phyloP scores from a whole-genome alignment of 1,140 invertebrate genomes.

The Drosophila carrolli region DNA sequence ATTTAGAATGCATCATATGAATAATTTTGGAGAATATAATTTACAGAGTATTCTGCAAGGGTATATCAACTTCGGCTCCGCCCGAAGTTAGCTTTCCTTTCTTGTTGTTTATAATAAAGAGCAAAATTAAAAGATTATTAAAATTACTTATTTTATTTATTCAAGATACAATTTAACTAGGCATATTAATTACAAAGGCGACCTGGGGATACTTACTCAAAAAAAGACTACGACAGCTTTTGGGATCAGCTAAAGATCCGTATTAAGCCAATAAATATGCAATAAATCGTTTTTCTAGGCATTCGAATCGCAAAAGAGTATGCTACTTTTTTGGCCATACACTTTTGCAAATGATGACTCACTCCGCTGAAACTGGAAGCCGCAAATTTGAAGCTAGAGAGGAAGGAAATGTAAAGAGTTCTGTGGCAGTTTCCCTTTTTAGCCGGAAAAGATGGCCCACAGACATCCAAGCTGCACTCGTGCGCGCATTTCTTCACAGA shows the following conservation, averaged over 20 bases:
- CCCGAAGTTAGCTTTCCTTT: no score
- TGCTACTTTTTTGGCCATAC: conserved; percentile 1
- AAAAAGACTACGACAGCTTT: not conserved
- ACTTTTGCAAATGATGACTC: not conserved
- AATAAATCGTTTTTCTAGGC: not conserved
- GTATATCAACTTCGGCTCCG: no score
- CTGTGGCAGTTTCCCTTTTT: conserved; percentile 18
- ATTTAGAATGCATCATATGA: no score
- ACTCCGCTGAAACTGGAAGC: not conserved
- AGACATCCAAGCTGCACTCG: conserved; percentile 20
- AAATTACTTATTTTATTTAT: no score
- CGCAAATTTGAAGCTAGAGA: not conserved
- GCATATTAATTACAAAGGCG: no score
- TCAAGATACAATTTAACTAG: no score
- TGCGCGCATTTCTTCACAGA: conserved; percentile 7
- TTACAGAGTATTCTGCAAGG: no score
- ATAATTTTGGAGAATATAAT: no score
- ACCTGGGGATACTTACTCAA: no score
- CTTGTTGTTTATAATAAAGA: no score
- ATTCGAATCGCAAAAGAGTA: conserved; percentile 9
- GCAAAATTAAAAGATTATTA: no score
- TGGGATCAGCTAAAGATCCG: not conserved
- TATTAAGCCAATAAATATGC: conserved; percentile 28
- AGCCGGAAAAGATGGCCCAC: conserved; percentile 14
- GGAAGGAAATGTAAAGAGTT: not conserved